Conservation (phyloP, 1,140 invertebrate genomes). For the Euglossa dilemma region DNA sequence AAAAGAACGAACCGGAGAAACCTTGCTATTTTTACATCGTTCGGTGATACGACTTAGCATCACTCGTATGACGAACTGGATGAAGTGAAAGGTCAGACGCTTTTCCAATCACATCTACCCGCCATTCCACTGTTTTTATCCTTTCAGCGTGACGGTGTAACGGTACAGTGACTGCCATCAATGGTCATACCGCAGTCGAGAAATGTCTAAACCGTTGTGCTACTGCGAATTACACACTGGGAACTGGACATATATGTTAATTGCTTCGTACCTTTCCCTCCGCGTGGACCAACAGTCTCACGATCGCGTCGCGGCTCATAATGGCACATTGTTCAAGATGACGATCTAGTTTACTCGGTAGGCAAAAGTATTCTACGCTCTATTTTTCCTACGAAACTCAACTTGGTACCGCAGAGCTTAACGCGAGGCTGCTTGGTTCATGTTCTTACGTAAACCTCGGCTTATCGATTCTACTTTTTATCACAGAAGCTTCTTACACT, state of each 20-base stretch:
- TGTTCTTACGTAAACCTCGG: neutral
- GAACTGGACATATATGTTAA: constrained; percentile 47
- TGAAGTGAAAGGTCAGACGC: constrained; percentile 31
- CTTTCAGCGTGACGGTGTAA: constrained; percentile 71
- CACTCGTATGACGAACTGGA: constrained; percentile 26
- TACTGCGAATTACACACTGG: constrained; percentile 18
- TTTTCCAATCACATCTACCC: constrained; percentile 53
- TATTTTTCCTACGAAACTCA: neutral
- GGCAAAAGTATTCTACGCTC: neutral
- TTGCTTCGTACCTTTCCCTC: neutral
- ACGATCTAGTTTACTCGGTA: neutral
- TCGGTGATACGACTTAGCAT: neutral
- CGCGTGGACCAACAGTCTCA: neutral
- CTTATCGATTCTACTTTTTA: neutral
- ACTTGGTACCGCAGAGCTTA: neutral
- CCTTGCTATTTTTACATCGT: neutral
- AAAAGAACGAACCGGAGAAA: neutral
- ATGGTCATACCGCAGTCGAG: constrained; percentile 48
- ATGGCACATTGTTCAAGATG: neutral
- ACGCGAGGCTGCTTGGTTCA: neutral
- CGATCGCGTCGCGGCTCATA: too few relatives aligned
- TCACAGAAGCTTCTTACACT: neutral
- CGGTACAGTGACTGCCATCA: constrained; percentile 69
- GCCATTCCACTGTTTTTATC: constrained; percentile 66
- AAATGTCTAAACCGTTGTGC: constrained; percentile 21